phyloP scores from a whole-genome alignment of 2,797 vertebrate species.

The Clarias platycephalus region DNA sequence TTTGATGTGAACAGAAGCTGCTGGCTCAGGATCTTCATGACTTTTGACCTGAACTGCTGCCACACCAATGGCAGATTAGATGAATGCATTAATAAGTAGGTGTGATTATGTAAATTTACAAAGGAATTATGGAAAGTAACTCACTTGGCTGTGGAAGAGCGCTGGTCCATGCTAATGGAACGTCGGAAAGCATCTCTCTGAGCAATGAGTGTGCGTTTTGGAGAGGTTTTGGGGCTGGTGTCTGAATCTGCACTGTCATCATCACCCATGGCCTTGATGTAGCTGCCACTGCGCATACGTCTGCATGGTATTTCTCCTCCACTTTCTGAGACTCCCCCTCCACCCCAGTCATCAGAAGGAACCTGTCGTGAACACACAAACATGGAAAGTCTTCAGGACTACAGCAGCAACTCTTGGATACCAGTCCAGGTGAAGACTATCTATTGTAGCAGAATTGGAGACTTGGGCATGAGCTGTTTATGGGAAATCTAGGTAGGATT shows the following conservation, averaged over 20 bases:
- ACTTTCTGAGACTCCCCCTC: constrained; percentile 70
- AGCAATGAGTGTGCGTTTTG: constrained; percentile 81
- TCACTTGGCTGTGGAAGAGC: constrained; percentile 74
- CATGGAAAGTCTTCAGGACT: neutral
- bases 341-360: constrained; percentile 93
- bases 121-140: constrained; percentile 23
- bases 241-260: constrained; percentile 95
- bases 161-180: constrained; percentile 95
- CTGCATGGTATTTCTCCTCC: constrained; percentile 96
- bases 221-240: constrained; percentile 86
- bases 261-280: constrained; percentile 99
- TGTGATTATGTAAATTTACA: neutral
- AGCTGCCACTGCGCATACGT: constrained; percentile 97
- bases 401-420: neutral
- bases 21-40: neutral
- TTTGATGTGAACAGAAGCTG: neutral
- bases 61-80: neutral
- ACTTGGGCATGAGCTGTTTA: neutral
- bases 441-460: neutral
- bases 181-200: constrained; percentile 90
- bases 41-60: neutral
- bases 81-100: neutral
- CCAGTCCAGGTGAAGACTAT: neutral
- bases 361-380: constrained; percentile 73
- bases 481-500: neutral